phyloP scores from a whole-genome alignment of 2,113 vertebrate genomes.

The Pachypanchax playfairii region DNA sequence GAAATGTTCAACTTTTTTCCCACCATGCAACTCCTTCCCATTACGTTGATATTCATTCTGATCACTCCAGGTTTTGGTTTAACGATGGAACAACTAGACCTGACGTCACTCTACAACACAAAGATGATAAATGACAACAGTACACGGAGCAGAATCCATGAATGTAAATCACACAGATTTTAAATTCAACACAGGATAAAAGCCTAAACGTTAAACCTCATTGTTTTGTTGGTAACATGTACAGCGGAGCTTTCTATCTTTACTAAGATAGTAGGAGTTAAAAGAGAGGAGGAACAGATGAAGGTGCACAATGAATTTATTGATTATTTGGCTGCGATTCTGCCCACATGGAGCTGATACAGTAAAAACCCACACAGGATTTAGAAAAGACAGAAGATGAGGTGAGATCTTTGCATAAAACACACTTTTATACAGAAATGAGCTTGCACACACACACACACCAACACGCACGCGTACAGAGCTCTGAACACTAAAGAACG shows the following conservation, averaged over 20 bases:
- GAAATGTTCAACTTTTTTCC: not conserved
- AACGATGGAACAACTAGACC: too few relatives aligned
- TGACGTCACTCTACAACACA: too few relatives aligned
- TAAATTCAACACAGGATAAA: not conserved
- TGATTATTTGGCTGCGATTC: conserved; percentile 47
- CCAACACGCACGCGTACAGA: conserved; percentile 19
- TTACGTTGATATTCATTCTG: too few relatives aligned
- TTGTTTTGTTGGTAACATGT: not conserved
- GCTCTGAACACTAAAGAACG: conserved; percentile 16
- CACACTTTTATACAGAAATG: conserved; percentile 12
- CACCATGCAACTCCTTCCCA: not conserved
- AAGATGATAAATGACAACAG: too few relatives aligned
- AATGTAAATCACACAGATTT: not conserved
- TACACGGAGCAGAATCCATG: too few relatives aligned
- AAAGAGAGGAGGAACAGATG: conserved; percentile 21
- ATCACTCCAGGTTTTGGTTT: too few relatives aligned
- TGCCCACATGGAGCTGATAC: conserved; percentile 55
- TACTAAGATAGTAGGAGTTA: conserved; percentile 24
- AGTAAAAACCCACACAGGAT: conserved; percentile 53
- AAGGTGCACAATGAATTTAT: conserved; percentile 39
- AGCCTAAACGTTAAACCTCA: not conserved
- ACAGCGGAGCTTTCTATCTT: conserved; percentile 13
- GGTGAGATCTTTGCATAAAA: conserved; percentile 29
- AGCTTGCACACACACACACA: conserved; percentile 10
- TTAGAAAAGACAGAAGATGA: conserved; percentile 21